Evolutionary conservation across 2,888 invertebrate species (phyloP).

Genomic region (Rhyacophila evoluta): DNA sequence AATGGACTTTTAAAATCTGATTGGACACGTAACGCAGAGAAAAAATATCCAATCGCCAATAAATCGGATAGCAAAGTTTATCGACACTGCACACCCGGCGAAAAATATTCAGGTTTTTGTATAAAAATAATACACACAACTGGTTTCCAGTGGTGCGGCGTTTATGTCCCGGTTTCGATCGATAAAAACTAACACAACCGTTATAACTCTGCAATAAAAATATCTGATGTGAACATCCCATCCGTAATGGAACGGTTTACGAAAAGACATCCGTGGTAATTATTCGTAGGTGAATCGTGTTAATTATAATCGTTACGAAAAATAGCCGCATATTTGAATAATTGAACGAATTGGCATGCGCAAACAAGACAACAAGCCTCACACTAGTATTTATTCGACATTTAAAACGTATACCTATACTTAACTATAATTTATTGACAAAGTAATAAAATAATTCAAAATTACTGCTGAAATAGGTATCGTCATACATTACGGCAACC

Average conservation of each 20-base stretch:
- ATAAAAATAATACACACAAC: constrained; percentile 9
- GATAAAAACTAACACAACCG: constrained; percentile 17
- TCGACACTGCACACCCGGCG: background rate
- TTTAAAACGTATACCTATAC: no score
- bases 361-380: no score
- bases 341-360: background rate
- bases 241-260: background rate
- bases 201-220: background rate
- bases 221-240: background rate
- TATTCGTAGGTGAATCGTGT: background rate
- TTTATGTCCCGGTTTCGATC: constrained; percentile 14
- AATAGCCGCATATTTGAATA: background rate
- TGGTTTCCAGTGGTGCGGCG: background rate
- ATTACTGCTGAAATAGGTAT: no score
- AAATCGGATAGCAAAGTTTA: background rate
- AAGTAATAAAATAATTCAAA: no score
- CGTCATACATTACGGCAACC: no score
- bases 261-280: background rate
- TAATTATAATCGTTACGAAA: no score
- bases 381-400: no score
- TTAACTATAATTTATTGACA: no score
- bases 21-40: background rate
- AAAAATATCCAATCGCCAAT: background rate
- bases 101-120: constrained; percentile 24
- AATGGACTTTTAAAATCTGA: background rate